Percentiles rank a stretch among this genome's conserved stretches.
phyloP scores from a whole-genome alignment of 2,888 invertebrate genomes.

The Meiosimyza platycephala region DNA sequence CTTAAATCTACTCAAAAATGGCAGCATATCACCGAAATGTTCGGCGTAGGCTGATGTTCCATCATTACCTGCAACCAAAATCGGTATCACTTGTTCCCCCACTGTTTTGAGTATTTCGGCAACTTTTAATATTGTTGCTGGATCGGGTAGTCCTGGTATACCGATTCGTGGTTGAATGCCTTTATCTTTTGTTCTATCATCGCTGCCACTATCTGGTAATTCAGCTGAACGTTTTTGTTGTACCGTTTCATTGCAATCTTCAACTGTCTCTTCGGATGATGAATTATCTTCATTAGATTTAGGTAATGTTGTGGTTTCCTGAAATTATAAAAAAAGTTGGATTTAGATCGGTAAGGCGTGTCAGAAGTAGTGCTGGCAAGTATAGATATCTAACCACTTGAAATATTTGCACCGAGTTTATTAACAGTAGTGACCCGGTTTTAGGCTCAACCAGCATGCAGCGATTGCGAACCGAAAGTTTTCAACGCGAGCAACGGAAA shows the following conservation, averaged over 20 bases:
- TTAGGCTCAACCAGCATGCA: too few species aligned
- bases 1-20: slow-evolving; percentile 48
- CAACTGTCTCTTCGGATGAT: slow-evolving; percentile 59
- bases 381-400: too few species aligned
- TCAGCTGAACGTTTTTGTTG: slow-evolving; percentile 41
- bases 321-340: not conserved
- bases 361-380: too few species aligned
- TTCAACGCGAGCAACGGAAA: too few species aligned
- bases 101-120: slow-evolving; percentile 59
- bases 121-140: slow-evolving; percentile 58
- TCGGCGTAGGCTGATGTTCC: slow-evolving; percentile 44
- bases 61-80: slow-evolving; percentile 56
- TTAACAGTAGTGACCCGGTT: too few species aligned
- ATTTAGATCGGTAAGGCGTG: too few species aligned
- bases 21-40: slow-evolving; percentile 46
- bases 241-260: slow-evolving; percentile 51
- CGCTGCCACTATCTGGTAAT: slow-evolving; percentile 23
- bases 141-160: slow-evolving; percentile 61
- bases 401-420: too few species aligned
- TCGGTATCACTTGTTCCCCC: slow-evolving; percentile 59
- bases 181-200: not conserved
- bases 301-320: slow-evolving; percentile 35
- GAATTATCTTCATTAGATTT: slow-evolving; percentile 51
- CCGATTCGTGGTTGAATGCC: slow-evolving; percentile 3
- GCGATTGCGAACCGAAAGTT: too few species aligned